Base-by-base conservation (phyloP, 2,797 vertebrate genomes). In the Sebastes matsubarae region DNA sequence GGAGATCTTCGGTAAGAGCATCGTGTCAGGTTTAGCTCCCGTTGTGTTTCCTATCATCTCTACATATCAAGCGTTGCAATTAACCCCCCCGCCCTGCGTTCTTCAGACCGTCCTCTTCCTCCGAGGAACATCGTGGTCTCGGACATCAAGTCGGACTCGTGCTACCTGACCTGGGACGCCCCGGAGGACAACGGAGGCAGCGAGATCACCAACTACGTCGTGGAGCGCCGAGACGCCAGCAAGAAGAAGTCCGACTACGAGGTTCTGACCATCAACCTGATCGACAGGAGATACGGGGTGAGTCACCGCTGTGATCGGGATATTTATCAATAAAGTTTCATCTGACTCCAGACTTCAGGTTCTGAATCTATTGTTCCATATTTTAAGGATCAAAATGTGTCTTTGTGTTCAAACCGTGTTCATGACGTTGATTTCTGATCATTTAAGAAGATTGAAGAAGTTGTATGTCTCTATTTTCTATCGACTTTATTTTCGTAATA, bases 241-340 rank as follows among this genome's bases (percentile, higher is more conserved):
- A 98, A 96, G 84, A 99, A 99, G 93, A 99, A 99, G 86, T 95
- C 96, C 1, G 99, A 99, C 78, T 99, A 96, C 93, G 98, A 99
- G 5, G 96, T 97, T 82, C 86, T 99, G 74, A 98, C 98, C 74
- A 96, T 93, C 88, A 96, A 96, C 75, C 94, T 96, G 60, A 95
- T 98, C 24, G 98, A 99, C 81, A 96, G 96, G 85, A 95, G 96
- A 96, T 97, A 94, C 9, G 97, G 95, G 94, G 98, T 99, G 20
- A 84, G 61, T 63, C 59, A 32, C 4, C 18, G 42, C 42, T 46
- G 42, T 46, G 42, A 46, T 46, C 42, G 16, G 14, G 42, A 46
- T 46, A 46, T 18, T 46, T 18, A 46, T 46, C 16, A 46, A 46
- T 46, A 46, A 46, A 46, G 42, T 18, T 46, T 46, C 6, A 46